A percentile compares a stretch with the other conserved stretches of the same genome.
Evolutionary conservation across 2,888 invertebrate genomes (phyloP).

Genomic region (Rhagonycha fulva): DNA sequence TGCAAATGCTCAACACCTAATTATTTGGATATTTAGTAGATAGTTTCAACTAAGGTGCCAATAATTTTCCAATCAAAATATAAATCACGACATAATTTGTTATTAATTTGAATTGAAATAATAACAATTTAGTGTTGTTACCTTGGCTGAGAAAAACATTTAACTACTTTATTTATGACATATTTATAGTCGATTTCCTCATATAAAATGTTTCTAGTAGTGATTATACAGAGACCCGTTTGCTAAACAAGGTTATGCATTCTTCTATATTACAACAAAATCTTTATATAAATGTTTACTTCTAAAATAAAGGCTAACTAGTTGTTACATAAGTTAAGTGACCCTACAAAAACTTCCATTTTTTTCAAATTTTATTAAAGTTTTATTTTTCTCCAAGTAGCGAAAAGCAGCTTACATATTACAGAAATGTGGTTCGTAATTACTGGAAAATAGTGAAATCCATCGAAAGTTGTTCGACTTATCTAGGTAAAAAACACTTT

Average conservation of each 20-base stretch:
- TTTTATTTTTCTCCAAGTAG: background rate
- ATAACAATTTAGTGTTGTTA: slow-evolving; percentile 4
- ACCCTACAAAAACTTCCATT: background rate
- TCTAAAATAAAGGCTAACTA: background rate
- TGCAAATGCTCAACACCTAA: background rate
- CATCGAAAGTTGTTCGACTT: background rate
- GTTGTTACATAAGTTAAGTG: background rate
- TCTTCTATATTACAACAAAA: slow-evolving; percentile 3
- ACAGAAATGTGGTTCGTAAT: background rate
- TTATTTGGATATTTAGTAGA: background rate
- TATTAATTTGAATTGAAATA: slow-evolving; percentile 1
- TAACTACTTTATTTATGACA: slow-evolving; percentile 5
- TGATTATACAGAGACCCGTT: background rate
- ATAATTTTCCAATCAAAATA: background rate
- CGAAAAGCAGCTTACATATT: background rate
- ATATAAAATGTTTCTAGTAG: slow-evolving; percentile 5
- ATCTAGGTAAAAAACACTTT: background rate
- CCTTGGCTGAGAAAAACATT: slow-evolving; percentile 1
- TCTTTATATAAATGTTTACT: background rate
- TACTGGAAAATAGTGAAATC: background rate
- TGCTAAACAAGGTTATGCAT: slow-evolving; percentile 4
- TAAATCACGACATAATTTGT: background rate
- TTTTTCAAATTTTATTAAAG: background rate
- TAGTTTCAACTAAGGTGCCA: background rate
- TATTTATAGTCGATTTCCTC: slow-evolving; percentile 3